Base-by-base conservation (phyloP, 2,113 vertebrate species). In the Anolis sagrei region DNA sequence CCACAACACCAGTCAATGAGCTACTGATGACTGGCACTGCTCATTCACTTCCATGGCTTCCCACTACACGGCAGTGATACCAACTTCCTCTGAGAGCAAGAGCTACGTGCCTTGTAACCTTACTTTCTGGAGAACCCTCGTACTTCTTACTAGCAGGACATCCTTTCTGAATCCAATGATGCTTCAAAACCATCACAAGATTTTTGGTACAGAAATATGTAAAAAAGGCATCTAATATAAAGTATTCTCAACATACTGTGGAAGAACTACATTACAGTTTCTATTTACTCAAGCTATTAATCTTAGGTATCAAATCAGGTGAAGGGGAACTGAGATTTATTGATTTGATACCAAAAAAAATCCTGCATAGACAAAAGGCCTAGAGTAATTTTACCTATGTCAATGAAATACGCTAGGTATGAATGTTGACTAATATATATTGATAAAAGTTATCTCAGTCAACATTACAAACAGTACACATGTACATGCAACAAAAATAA, bases 251-350 rank as follows among this genome's bases (percentile, higher is more conserved):
- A 86, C 49, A 82, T 89, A 86, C 73, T 66, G 66, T 34, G 87
- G 85, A 75, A 44, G 85, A 73, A 86, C 36, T 76, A 51, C 88
- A 44, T 86, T 72, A 77, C 86, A 44, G 44, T 66, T 76, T 86
- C 74, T 36, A 86, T 76, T 86, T 88, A 70, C 3, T 89, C 86
- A 5, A 82, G 84, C 84, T 93, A 74, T 86, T 91, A 51, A 93
- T 81, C 77, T 94, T 72, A 87, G 29, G 85, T 85, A 73, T 89
- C 89, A 91, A 58, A 83, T 6, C 86, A 84, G 44, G 75, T 86
- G 90, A 48, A 87, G 81, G 14, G 88, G 84, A 87, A 34, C 39
- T 44, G 39, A 44, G 39, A 44, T 44, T 76, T 91, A 90, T 75
- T 80, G 86, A 92, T 79, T 44, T 44, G 39, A 92, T 9, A 86